These are phyloP conservation scores for Picathartes gymnocephalus DNA, from an alignment of 2,113 vertebrate species.

Conservation along the genomic window DNA sequence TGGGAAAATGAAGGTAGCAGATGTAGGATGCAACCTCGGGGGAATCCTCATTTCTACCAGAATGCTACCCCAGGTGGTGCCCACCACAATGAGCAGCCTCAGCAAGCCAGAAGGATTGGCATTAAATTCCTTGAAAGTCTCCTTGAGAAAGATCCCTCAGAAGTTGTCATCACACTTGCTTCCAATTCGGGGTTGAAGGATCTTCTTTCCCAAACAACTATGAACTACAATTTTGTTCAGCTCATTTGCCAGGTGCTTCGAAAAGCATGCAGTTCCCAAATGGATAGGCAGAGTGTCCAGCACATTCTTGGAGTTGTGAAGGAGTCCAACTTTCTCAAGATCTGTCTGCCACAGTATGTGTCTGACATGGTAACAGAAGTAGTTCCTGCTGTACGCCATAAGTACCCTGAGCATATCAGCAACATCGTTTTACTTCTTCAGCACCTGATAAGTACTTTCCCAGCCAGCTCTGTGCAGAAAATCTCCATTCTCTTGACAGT, in stretches of 20 bases:
- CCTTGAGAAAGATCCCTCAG: conserved; percentile 78
- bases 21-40: background rate
- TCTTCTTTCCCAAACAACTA: conserved; percentile 68
- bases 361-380: conserved; percentile 77
- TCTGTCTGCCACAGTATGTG: conserved; percentile 78
- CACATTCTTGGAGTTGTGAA: conserved; percentile 80
- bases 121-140: conserved; percentile 80
- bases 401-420: conserved; percentile 80
- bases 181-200: conserved; percentile 68
- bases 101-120: conserved; percentile 67
- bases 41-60: conserved; percentile 7
- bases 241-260: conserved; percentile 82
- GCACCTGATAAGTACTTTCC: conserved; percentile 81
- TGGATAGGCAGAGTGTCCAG: conserved; percentile 77
- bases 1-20: conserved; percentile 30
- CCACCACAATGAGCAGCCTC: conserved; percentile 4
- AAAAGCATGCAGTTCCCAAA: conserved; percentile 79
- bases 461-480: conserved; percentile 80
- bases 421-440: conserved; percentile 83
- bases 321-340: conserved; percentile 82
- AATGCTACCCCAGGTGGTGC: background rate
- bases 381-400: conserved; percentile 53
- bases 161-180: conserved; percentile 82
- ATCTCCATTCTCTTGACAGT: conserved; percentile 79
- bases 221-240: conserved; percentile 77